These are phyloP conservation scores for Naso thynnoides DNA, from an alignment of 2,797 vertebrate genomes.

Conservation along the genomic window DNA sequence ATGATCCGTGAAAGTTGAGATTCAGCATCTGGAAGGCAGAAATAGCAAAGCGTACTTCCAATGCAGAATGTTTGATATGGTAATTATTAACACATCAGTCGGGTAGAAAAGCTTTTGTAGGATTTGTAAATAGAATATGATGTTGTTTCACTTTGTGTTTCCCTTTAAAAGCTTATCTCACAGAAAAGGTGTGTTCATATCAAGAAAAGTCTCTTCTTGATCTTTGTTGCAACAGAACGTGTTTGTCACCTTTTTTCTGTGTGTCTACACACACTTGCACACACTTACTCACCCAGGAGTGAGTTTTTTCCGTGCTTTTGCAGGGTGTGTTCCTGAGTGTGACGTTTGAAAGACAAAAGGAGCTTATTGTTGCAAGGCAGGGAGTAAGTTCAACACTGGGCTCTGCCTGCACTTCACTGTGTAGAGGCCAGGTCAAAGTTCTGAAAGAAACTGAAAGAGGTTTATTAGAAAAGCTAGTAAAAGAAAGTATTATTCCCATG, in stretches of 20 bases:
- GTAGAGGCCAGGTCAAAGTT: slow-evolving; percentile 25
- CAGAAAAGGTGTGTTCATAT: slow-evolving; percentile 22
- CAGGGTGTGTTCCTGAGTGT: slow-evolving; percentile 77
- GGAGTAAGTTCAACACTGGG: slow-evolving; percentile 50
- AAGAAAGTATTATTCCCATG: no score
- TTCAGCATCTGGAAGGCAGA: slow-evolving; percentile 1
- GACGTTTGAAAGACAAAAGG: slow-evolving; percentile 72
- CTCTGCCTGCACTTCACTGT: slow-evolving; percentile 13
- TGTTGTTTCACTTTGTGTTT: slow-evolving; percentile 22
- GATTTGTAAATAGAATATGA: slow-evolving; percentile 10
- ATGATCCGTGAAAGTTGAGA: neutral
- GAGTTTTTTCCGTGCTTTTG: slow-evolving; percentile 61
- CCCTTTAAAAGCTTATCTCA: slow-evolving; percentile 5
- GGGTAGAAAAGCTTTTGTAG: neutral
- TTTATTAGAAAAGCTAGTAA: no score
- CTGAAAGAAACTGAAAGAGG: neutral
- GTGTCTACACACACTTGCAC: slow-evolving; percentile 11
- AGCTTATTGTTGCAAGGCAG: slow-evolving; percentile 78
- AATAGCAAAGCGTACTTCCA: neutral
- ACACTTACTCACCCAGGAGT: slow-evolving; percentile 33
- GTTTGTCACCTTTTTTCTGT: slow-evolving; percentile 40
- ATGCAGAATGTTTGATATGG: slow-evolving; percentile 14
- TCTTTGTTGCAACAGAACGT: slow-evolving; percentile 29
- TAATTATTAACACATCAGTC: slow-evolving; percentile 20
- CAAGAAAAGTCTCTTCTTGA: slow-evolving; percentile 1